These are phyloP conservation scores for Gymnorhina tibicen DNA, from an alignment of 2,113 vertebrate genomes.

Conservation along the genomic window DNA sequence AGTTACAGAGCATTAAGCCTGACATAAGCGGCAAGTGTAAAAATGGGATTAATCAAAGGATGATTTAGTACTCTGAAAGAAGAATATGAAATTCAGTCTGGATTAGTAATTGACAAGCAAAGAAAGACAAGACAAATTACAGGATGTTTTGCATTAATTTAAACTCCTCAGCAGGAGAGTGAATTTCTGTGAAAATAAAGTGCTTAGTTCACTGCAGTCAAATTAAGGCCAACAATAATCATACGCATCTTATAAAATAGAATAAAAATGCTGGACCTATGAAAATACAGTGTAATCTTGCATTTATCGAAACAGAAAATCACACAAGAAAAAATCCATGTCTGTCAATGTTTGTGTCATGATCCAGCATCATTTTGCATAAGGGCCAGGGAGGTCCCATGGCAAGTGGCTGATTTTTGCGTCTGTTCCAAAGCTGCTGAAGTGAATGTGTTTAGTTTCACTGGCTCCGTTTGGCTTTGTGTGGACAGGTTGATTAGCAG, in stretches of 20 bases:
- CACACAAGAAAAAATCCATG: neutral
- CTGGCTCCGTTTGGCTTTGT: neutral
- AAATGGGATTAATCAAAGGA: conserved; percentile 28
- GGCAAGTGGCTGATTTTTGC: neutral
- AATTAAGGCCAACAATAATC: neutral
- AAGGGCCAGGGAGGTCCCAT: neutral
- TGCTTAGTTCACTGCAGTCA: neutral
- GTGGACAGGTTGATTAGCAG: neutral
- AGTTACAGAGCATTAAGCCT: neutral
- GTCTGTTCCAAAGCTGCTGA: neutral
- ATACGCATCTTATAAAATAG: neutral
- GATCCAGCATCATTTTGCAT: neutral
- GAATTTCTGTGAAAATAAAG: conserved; percentile 8
- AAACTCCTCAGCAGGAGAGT: neutral
- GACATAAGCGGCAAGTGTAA: neutral
- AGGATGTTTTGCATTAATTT: neutral
- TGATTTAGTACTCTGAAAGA: neutral
- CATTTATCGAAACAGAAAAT: neutral
- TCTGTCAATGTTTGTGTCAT: neutral
- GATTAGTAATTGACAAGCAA: neutral
- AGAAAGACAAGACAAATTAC: neutral
- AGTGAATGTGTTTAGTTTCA: neutral
- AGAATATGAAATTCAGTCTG: neutral
- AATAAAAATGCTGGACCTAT: neutral
- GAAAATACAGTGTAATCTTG: neutral